Evolutionary conservation across 2,888 invertebrate genomes (phyloP).

Genomic region (Phlogophora meticulosa): DNA sequence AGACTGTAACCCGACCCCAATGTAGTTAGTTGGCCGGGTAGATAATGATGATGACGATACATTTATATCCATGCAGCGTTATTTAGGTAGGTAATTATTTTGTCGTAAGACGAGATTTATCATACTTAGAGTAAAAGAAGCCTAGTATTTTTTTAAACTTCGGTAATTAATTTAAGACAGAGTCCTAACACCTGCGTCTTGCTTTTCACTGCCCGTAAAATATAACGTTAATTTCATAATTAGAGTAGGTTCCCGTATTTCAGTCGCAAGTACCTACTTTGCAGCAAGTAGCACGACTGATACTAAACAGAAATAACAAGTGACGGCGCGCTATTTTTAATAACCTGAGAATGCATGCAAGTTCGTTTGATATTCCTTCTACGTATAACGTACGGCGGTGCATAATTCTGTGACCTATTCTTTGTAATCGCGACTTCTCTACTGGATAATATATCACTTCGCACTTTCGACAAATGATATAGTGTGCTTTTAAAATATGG

Average conservation of each 20-base stretch:
- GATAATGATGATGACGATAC: too few relatives aligned
- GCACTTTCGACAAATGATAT: constrained; percentile 34
- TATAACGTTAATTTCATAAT: constrained; percentile 37
- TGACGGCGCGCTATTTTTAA: constrained; percentile 54
- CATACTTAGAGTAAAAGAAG: not conserved
- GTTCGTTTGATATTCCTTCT: constrained; percentile 41
- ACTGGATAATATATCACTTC: constrained; percentile 32
- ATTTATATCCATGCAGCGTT: too few relatives aligned
- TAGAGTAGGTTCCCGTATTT: constrained; percentile 24
- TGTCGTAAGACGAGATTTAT: constrained; percentile 1
- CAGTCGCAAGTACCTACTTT: constrained; percentile 19
- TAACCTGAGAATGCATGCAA: constrained; percentile 40
- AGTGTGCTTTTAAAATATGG: constrained; percentile 35
- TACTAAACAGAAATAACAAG: constrained; percentile 52
- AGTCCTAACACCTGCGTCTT: not conserved
- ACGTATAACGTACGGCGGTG: constrained; percentile 28
- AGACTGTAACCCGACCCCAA: too few relatives aligned
- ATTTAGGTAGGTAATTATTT: too few relatives aligned
- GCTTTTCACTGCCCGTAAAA: constrained; percentile 14
- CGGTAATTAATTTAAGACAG: not conserved
- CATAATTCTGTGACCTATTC: constrained; percentile 40
- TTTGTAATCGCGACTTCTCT: constrained; percentile 4
- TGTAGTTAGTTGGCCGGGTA: too few relatives aligned
- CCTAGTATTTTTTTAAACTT: constrained; percentile 12
- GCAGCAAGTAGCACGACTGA: constrained; percentile 36